Conservation (phyloP, 1,140 invertebrate genomes). For the Batillaria attramentaria region DNA sequence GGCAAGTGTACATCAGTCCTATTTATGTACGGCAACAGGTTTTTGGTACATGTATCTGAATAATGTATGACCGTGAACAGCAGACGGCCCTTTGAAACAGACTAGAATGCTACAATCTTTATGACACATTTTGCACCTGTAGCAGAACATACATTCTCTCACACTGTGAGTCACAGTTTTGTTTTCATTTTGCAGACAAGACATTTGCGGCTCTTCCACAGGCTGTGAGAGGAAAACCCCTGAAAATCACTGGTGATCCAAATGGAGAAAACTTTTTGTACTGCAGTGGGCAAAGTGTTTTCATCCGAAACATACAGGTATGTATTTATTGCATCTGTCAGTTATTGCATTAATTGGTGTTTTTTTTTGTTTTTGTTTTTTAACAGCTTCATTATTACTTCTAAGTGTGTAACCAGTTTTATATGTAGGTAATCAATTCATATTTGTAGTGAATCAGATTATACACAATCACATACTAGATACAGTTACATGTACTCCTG, state of each 20-base stretch:
- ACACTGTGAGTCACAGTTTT: too few relatives aligned
- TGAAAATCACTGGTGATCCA: conserved; percentile 94
- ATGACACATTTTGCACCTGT: too few relatives aligned
- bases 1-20: too few relatives aligned
- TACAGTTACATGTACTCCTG: too few relatives aligned
- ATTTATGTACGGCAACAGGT: too few relatives aligned
- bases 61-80: too few relatives aligned
- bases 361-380: background rate
- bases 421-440: background rate
- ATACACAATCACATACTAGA: background rate
- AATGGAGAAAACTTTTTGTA: conserved; percentile 98
- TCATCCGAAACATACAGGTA: conserved; percentile 96
- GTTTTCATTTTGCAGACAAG: conserved; percentile 53
- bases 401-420: background rate
- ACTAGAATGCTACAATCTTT: too few relatives aligned
- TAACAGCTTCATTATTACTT: background rate
- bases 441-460: background rate
- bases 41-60: too few relatives aligned
- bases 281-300: conserved; percentile 97
- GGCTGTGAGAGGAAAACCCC: conserved; percentile 91
- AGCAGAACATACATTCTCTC: too few relatives aligned
- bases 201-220: conserved; percentile 91
- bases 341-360: background rate
- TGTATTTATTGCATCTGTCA: background rate
- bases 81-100: too few relatives aligned